phyloP scores from a whole-genome alignment of 2,113 vertebrate species.

The Semnopithecus entellus region DNA sequence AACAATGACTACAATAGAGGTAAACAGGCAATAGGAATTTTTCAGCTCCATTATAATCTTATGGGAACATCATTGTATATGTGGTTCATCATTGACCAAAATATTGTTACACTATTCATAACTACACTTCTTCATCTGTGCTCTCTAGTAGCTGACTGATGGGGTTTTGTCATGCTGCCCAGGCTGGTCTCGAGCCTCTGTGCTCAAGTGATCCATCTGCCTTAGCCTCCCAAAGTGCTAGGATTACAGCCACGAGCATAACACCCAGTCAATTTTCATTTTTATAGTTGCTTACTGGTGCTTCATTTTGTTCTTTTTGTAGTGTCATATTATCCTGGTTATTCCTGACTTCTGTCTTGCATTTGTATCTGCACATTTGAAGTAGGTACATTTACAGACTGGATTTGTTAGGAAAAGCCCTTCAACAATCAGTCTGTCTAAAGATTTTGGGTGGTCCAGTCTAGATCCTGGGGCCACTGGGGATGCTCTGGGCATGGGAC shows the following conservation, averaged over 20 bases:
- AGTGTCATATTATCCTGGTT: neutral
- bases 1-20: neutral
- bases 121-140: neutral
- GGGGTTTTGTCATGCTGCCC: no score
- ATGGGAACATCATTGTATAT: neutral
- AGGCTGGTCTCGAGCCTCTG: no score
- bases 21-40: neutral
- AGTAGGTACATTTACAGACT: neutral
- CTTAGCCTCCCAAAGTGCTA: no score
- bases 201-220: no score
- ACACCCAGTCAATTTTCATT: neutral
- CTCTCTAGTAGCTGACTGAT: neutral
- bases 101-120: neutral
- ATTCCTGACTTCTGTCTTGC: neutral
- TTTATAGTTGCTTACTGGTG: neutral
- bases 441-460: neutral
- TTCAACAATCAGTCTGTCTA: neutral
- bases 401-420: no score
- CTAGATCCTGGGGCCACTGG: no score
- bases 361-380: neutral
- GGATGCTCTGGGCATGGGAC: neutral
- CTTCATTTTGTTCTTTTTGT: neutral
- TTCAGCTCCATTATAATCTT: neutral
- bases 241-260: no score
- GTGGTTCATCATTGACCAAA: neutral